Evolutionary conservation across 1,140 invertebrate genomes (phyloP), one percentile per base, ranked within the genome.

Genomic region (Harpegnathos saltator): DNA sequence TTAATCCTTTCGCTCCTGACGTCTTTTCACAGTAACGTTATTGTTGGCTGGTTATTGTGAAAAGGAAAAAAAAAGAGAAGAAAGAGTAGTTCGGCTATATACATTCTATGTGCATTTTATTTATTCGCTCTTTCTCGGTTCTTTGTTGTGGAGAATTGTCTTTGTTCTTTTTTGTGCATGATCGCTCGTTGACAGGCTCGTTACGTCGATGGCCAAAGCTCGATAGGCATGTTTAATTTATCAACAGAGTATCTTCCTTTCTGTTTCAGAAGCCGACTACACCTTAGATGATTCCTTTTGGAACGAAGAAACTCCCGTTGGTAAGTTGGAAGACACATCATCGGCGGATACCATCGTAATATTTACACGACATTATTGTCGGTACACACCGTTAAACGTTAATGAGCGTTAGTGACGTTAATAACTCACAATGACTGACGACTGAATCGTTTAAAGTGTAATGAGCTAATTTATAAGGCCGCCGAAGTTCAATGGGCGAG

Each of bases 251-350:
- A 52, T 54, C 61, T 65, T 4, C 65, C 7, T 73, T 83, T 78
- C 89, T 91, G 91, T 97, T 97, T 56, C 96, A 98, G 97, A 98
- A 95, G 97, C 97, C 91, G 97, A 98, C 95, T 98, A 98, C 93
- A 97, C 97, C 89, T 95, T 98, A 95, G 97, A 98, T 95, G 97
- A 98, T 95, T 97, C 97, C 89, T 97, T 97, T 95, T 98, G 97
- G 97, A 98, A 97, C 95, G 97, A 97, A 94, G 97, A 98, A 94
- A 97, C 96, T 95, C 97, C 97, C 94, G 96, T 96, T 92, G 97
- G 97, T 98, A 93, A 97, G 97, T 96, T 19, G 22, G n/a, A n/a
- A 66, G 14, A 29, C 19, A 59, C 38, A 58, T 59, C 26, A n/a
- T n/a, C n/a, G n/a, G 38, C 38, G 38, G 38, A 59, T 24, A 59